Base-by-base conservation (phyloP, 1,140 invertebrate genomes). In the Matsumurasca onukii region DNA sequence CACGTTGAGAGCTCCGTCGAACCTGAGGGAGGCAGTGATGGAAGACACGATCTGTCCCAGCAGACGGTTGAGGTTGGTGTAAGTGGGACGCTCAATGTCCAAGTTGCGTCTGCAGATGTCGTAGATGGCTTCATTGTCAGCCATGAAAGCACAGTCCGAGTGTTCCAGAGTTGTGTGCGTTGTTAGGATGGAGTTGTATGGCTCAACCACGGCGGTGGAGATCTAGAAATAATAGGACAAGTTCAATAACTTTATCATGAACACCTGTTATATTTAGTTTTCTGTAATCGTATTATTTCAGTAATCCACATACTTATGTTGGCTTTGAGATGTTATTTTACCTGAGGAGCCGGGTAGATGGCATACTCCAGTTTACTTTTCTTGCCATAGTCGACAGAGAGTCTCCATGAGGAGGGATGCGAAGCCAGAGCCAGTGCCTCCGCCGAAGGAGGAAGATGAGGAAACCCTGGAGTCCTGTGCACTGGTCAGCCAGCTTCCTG, bases 1-100 rank as follows among this genome's bases (percentile, higher is more conserved):
- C 62, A 93, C 91, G 80, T 93, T 95, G n/a, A 95, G 83, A 57
- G 92, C 91, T 77, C 93, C 92, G 80, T 95, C 93, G 80, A 95
- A 95, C 73, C 93, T 84, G 39, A 94, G 83, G 24, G 91, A 93
- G n/a, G n/a, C n/a, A n/a, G n/a, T n/a, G n/a, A n/a, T n/a, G n/a
- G n/a, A n/a, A n/a, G n/a, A n/a, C n/a, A 65, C 91, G 91, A 2
- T 91, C 93, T 75, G 93, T 93, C 61, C 91, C 57, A 86, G 85
- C 22, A 87, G 75, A 62, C 86, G 76, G 74, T 88, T 87, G 45
- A 89, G 74, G 76, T 87, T 88, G 3, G 85, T 88, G 75, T 88
- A 88, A 2, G 85, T 86, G 0, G 87, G 87, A 25, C 86, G 72
- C 45, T 85, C 84, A 57, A 89, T 85, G 79, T 81, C 82, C 69